Conservation (phyloP, 2,797 vertebrate species). For the Tolypeutes matacus region DNA sequence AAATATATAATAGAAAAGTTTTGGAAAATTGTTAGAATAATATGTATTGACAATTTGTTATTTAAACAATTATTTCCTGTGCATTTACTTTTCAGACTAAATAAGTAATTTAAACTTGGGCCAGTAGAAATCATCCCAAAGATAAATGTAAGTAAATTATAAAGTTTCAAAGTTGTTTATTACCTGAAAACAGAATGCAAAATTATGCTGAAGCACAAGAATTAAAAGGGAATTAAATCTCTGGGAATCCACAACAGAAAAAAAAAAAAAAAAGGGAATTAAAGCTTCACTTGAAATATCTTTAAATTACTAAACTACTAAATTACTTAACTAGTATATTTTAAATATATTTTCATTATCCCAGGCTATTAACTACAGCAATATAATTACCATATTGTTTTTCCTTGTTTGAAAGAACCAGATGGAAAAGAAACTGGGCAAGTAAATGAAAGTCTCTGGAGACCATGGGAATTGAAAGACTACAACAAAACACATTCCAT, state of each 20-base stretch:
- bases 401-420: constrained; percentile 67
- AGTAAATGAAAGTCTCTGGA: constrained; percentile 70
- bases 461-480: constrained; percentile 26
- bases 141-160: background rate
- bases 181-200: background rate
- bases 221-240: constrained; percentile 5
- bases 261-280: background rate
- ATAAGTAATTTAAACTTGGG: constrained; percentile 26
- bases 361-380: constrained; percentile 58
- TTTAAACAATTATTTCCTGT: constrained; percentile 32
- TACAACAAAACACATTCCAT: constrained; percentile 40
- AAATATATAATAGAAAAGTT: constrained; percentile 22
- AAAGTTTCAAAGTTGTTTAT: constrained; percentile 58
- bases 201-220: constrained; percentile 37
- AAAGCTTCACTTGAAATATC: constrained; percentile 22
- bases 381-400: constrained; percentile 72
- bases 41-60: background rate
- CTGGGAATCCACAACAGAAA: too few relatives aligned
- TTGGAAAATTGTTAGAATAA: background rate
- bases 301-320: background rate
- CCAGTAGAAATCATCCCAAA: constrained; percentile 27
- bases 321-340: constrained; percentile 21
- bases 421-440: constrained; percentile 73
- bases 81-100: constrained; percentile 35
- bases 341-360: constrained; percentile 36